Evolutionary conservation across 2,888 invertebrate species (phyloP), one percentile per base, ranked within the genome.

Genomic region (Dendrolimus pini): DNA sequence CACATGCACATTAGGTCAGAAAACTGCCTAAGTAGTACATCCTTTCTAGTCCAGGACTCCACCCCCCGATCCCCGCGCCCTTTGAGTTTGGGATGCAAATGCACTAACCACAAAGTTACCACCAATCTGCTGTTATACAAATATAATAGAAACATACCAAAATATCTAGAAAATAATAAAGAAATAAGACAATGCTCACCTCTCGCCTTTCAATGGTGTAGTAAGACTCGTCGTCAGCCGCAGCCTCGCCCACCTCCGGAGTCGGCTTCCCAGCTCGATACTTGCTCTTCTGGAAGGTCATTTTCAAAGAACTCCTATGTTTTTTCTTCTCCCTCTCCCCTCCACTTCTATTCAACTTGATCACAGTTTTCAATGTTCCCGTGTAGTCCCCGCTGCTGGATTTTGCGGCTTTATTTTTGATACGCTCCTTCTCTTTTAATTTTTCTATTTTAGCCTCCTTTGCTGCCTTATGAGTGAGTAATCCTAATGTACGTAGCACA

Each of bases 311-410:
- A 62, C 93, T 94, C 63, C 94, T 92, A 57, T 93, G 92, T 65
- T 93, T 93, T 80, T 94, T 95, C 69, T 93, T 89, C 41, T 89
- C 89, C 30, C 80, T 70, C 0, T 83, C 83, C 0, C 93, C 79
- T 1, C 77, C 63, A 62, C 74, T 85, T 63, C 94, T 92, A 76
- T 93, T 94, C 64, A 96, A 83, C 83, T 96, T 95, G 69, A 96
- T 96, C 69, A 96, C 94, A 68, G 96, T 96, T 78, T 96, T 96
- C 64, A 96, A 78, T 0, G 96, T 96, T 53, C 96, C 96, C 2
- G 96, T 95, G 72, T 95, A 96, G 68, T 92, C 93, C 14, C 88
- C 85, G 7, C 86, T 83, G 41, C 80, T 80, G 18, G 84, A 73
- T 41, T 82, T 81, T 0, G 81, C 65, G 57, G 77, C 72, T 59